Percentiles rank a stretch among this genome's conserved stretches.
These are phyloP conservation scores for Manis crassicaudata DNA, from an alignment of 2,797 vertebrate genomes.

Conservation along the genomic window DNA sequence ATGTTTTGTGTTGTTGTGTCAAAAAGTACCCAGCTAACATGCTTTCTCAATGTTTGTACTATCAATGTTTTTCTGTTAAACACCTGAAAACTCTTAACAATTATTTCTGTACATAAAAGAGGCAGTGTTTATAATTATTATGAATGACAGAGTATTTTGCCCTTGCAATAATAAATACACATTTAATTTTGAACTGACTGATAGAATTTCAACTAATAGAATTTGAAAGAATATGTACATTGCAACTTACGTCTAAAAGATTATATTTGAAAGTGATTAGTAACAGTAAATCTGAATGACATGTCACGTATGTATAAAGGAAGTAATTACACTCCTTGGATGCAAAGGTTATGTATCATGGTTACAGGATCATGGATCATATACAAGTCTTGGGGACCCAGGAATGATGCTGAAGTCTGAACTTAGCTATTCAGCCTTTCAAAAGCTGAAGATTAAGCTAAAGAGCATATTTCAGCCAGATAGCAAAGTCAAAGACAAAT, in stretches of 20 bases:
- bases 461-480: not conserved
- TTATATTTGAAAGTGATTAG: conserved; percentile 27
- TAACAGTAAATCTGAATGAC: not conserved
- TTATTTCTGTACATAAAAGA: not conserved
- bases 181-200: not conserved
- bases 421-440: not conserved
- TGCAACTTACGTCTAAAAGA: not conserved
- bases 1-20: not conserved
- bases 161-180: not conserved
- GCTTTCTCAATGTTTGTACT: not conserved
- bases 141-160: not conserved
- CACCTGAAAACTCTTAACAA: not conserved
- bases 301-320: too few relatives aligned
- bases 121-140: not conserved
- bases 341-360: not conserved
- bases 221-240: not conserved
- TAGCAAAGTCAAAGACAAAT: not conserved
- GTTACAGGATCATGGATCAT: not conserved
- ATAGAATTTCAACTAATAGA: not conserved
- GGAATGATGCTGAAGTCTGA: not conserved
- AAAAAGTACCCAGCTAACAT: not conserved
- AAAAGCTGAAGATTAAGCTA: not conserved
- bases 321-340: not conserved
- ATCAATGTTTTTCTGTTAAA: conserved; percentile 32
- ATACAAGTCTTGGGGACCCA: not conserved